Conservation (phyloP, 2,888 invertebrate genomes). For the Hyposoter didymator region DNA sequence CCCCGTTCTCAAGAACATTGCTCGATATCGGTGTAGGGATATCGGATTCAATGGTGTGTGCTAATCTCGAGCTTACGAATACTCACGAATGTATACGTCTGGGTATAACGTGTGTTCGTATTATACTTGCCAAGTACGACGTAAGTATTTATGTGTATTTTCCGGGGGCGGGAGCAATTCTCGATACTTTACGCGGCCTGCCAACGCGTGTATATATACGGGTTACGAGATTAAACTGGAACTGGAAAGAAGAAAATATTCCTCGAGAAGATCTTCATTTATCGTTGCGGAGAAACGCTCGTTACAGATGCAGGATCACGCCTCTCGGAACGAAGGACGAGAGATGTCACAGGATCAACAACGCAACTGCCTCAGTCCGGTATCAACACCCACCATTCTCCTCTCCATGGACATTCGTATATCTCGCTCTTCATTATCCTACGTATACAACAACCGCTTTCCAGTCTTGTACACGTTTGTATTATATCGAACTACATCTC, state of each 20-base stretch:
- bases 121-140: conserved; percentile 30
- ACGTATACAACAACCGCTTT: conserved; percentile 48
- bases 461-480: conserved; percentile 51
- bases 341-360: conserved; percentile 62
- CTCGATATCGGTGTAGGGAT: conserved; percentile 44
- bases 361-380: conserved; percentile 71
- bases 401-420: conserved; percentile 58
- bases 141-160: conserved; percentile 54
- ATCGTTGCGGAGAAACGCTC: conserved; percentile 51
- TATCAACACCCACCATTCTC: conserved; percentile 78
- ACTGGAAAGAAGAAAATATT: conserved; percentile 60
- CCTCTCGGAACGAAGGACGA: conserved; percentile 66
- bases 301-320: conserved; percentile 61
- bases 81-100: conserved; percentile 18
- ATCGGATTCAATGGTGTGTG: conserved; percentile 50
- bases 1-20: conserved; percentile 37
- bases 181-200: conserved; percentile 65
- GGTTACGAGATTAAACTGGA: conserved; percentile 67
- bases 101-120: not conserved
- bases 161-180: conserved; percentile 57
- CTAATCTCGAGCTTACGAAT: conserved; percentile 61
- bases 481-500: conserved; percentile 79
- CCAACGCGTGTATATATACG: conserved; percentile 53
- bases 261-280: conserved; percentile 65
- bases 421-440: conserved; percentile 38